A percentile compares a stretch with the other conserved stretches of the same genome.
phyloP scores from a whole-genome alignment of 1,140 invertebrate genomes.

The Bilobella aurantiaca region DNA sequence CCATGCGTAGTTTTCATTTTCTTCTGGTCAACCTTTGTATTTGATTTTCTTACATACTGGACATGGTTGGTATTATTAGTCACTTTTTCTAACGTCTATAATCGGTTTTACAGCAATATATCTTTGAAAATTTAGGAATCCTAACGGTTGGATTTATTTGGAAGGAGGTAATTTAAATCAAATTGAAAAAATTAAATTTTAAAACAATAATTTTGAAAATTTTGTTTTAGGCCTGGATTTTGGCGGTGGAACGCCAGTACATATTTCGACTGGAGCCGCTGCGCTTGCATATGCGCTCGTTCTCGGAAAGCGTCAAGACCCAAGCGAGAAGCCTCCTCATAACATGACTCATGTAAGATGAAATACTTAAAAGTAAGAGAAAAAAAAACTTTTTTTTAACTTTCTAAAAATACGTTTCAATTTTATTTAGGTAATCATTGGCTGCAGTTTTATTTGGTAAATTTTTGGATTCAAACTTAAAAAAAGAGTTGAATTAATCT shows the following conservation, averaged over 20 bases:
- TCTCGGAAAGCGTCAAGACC: slow-evolving; percentile 25
- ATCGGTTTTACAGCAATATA: neutral
- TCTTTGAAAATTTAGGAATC: slow-evolving; percentile 16
- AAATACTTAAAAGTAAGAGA: no score
- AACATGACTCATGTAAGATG: slow-evolving; percentile 32
- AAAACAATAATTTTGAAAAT: slow-evolving; percentile 1
- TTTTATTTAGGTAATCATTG: slow-evolving; percentile 10
- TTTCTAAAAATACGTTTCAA: no score
- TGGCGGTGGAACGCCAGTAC: slow-evolving; percentile 30
- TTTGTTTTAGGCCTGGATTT: slow-evolving; percentile 11
- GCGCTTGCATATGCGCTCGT: slow-evolving; percentile 28
- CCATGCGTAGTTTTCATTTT: slow-evolving; percentile 26
- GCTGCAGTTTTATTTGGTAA: slow-evolving; percentile 29
- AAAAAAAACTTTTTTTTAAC: no score
- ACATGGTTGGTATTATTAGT: neutral
- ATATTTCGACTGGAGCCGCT: slow-evolving; percentile 26
- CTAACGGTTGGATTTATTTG: slow-evolving; percentile 19
- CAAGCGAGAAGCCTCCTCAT: slow-evolving; percentile 25
- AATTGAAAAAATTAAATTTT: neutral
- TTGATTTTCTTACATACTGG: slow-evolving; percentile 27
- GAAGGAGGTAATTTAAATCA: slow-evolving; percentile 7
- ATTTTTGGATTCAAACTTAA: no score
- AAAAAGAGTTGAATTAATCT: no score
- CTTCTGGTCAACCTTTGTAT: slow-evolving; percentile 23
- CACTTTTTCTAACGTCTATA: neutral